Evolutionary conservation across 92 coral and sea anemone species (phyloP), one percentile per base, ranked within the genome.

Genomic region (Zoanthus gigantus): DNA sequence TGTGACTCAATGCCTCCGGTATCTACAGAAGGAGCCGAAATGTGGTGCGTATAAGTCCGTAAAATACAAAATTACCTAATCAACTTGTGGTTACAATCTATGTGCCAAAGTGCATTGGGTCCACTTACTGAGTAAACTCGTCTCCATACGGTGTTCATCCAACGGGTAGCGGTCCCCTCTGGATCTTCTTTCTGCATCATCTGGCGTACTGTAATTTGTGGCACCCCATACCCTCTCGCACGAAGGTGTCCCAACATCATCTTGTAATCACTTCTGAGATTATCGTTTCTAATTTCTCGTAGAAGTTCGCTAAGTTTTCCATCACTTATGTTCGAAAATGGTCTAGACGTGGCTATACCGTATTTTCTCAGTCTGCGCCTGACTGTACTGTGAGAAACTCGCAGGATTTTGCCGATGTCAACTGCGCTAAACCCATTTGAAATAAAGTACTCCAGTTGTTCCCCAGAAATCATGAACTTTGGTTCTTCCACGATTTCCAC

Each of bases 91-190:
- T 92, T 84, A 29, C 92, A 92, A 81, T 92, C 92, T 0, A 89
- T 92, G 82, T 92, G 95, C 95, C 92, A 92, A 84, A 92, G 58
- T 6, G 93, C 91, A 84, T 83, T 83, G 5, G 92, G 91, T 58
- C 92, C 88, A 66, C 74, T 78, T 4, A 88, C 93, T 50, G 79
- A 83, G 73, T 90, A 93, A 37, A 29, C 52, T 31, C 92, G 76
- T 75, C 93, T 58, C 11, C 87, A 30, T 53, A 85, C 82, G 17
- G 93, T 78, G 7, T 69, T 69, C 90, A 79, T 83, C 95, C 92
- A 90, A 79, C 95, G 56, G 2, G 23, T 56, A 18, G 61, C 78
- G 37, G 89, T 84, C 9, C 93, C 93, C 53, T 86, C 91, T 58
- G 91, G 91, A 85, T 87, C 95, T 66, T 53, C 75, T 23, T 61